Evolutionary conservation across 2,113 vertebrate genomes (phyloP).

Genomic region (Ophthalmolycus amberensis): DNA sequence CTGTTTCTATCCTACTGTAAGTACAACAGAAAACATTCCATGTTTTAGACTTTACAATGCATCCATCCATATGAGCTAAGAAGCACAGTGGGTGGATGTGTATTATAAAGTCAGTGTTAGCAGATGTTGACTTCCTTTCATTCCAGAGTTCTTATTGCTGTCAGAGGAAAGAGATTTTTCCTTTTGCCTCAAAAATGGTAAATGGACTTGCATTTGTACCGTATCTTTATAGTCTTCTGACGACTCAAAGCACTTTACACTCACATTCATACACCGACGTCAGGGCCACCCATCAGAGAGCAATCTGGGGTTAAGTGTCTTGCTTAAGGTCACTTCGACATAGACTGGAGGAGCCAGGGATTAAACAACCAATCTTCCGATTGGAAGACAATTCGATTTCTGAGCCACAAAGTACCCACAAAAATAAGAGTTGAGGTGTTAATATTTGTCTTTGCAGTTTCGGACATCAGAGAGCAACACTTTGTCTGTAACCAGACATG

Average conservation of each 20-base stretch:
- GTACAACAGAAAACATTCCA: background rate
- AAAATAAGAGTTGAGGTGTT: conserved; percentile 12
- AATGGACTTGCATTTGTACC: too few relatives aligned
- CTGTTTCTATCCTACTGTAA: background rate
- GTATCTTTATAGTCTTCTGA: too few relatives aligned
- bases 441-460: background rate
- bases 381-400: too few relatives aligned
- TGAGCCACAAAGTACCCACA: background rate
- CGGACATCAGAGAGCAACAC: background rate
- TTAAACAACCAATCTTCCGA: too few relatives aligned
- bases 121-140: background rate
- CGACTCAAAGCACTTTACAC: too few relatives aligned
- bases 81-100: conserved; percentile 17
- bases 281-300: too few relatives aligned
- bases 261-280: too few relatives aligned
- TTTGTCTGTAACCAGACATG: background rate
- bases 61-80: background rate
- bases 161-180: conserved; percentile 7
- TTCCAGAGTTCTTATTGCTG: background rate
- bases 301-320: too few relatives aligned
- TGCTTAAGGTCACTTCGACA: too few relatives aligned
- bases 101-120: background rate
- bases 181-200: background rate
- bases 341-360: too few relatives aligned
- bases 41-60: background rate